Evolutionary conservation across 1,140 invertebrate species (phyloP), one percentile per base, ranked within the genome.

Genomic region (Drosophila melanica): DNA sequence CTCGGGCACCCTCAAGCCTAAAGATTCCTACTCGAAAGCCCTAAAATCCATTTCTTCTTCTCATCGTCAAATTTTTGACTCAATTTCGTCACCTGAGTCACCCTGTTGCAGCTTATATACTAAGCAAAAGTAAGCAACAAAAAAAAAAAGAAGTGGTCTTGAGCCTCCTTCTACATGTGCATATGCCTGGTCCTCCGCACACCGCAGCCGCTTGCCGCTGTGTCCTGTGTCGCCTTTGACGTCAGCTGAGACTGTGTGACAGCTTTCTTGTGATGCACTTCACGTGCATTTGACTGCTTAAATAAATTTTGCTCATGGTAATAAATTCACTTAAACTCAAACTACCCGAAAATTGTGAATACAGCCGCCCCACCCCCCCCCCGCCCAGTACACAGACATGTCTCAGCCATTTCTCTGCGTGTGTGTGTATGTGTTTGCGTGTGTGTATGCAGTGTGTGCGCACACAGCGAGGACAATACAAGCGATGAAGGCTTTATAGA

Each of bases 271-370:
- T 81, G 76, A 82, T 79, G 79, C 79, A 89, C 84, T 87, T 87
- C 82, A 87, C 84, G 82, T 87, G 82, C 82, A 87, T 82, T 87
- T 87, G 84, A 87, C 82, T 89, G 84, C 79, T 84, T 82, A 87
- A 89, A 89, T 87, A 87, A 84, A 89, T 87, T 87, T 89, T 84
- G 79, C 63, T 89, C 80, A 87, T 87, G 84, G 84, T 87, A 87
- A 87, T 86, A 86, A 86, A 86, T 86, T 86, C 79, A 86, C 81
- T 86, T 87, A 86, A 81, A 87, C 78, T 87, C 82, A 86, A 86
- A 79, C 81, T 81, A 77, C 75, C 18, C 41, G 41, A 50, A 54
- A 51, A 60, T 30, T 30, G 42, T 42, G 30, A 47, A 44, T 18
- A 54, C 9, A 10, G 8, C 33, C 27, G 3, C 9, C 20, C 20